These are phyloP conservation scores for Ia io DNA, from an alignment of 2,113 vertebrate species.

Conservation along the genomic window DNA sequence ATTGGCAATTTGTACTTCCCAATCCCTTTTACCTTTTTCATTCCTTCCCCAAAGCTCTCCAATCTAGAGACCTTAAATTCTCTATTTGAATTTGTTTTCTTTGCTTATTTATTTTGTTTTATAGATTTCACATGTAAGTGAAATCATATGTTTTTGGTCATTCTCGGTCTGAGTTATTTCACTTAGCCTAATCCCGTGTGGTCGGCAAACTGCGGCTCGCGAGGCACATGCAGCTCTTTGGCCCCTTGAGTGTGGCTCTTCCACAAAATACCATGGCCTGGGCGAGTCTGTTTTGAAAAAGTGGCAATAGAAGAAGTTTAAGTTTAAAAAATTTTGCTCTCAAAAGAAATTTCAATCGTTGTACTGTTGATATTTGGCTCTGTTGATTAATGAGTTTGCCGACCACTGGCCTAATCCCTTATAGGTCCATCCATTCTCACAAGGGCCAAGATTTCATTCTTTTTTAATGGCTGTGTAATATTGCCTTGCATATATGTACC, in stretches of 20 bases:
- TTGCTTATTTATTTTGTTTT: not conserved
- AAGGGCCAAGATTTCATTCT: not conserved
- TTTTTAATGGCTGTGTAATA: not conserved
- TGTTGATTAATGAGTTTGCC: no score
- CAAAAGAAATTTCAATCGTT: no score
- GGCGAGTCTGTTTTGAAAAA: no score
- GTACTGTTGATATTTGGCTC: no score
- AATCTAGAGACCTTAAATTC: not conserved
- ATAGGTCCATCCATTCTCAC: not conserved
- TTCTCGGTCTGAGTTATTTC: not conserved
- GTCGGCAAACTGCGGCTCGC: no score
- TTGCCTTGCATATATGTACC: no score
- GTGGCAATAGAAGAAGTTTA: no score
- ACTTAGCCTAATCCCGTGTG: not conserved
- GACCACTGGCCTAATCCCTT: not conserved
- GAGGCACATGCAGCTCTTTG: no score
- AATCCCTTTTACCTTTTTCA: not conserved
- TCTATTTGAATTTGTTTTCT: not conserved
- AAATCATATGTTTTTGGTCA: not conserved
- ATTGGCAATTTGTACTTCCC: not conserved
- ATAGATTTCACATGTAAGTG: no score
- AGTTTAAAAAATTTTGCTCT: no score
- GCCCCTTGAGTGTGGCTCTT: no score
- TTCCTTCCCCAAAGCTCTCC: not conserved
- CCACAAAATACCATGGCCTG: no score